Conservation (phyloP, 2,797 vertebrate species). For the Paguma larvata region DNA sequence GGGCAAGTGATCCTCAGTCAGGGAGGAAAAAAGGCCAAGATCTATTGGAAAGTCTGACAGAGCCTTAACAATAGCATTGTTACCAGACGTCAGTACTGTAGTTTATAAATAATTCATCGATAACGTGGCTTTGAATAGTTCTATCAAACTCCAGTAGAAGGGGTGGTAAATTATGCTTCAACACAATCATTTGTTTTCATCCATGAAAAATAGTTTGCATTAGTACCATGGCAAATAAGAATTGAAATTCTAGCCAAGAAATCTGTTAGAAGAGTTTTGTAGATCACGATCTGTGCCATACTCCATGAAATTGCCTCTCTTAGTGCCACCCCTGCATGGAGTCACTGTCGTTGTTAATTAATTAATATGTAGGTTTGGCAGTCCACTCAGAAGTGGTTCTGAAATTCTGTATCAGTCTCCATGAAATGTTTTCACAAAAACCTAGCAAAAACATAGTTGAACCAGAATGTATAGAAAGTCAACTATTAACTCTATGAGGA, state of each 20-base stretch:
- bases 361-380: conserved; percentile 41
- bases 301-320: background rate
- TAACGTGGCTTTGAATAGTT: conserved; percentile 77
- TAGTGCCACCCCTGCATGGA: background rate
- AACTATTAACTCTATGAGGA: background rate
- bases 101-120: conserved; percentile 75
- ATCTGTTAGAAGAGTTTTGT: conserved; percentile 51
- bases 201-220: conserved; percentile 65
- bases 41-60: conserved; percentile 44
- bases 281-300: conserved; percentile 8
- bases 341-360: conserved; percentile 46
- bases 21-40: background rate
- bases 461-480: background rate
- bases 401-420: conserved; percentile 26
- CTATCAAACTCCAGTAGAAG: conserved; percentile 72
- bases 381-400: conserved; percentile 1
- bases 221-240: conserved; percentile 70
- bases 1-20: conserved; percentile 34
- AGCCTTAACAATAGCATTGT: conserved; percentile 8
- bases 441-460: background rate
- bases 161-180: conserved; percentile 81
- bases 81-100: background rate
- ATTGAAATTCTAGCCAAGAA: conserved; percentile 59
- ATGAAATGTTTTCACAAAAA: conserved; percentile 6
- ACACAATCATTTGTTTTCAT: conserved; percentile 80